A percentile compares a stretch with the other conserved stretches of the same genome.
Conservation (phyloP, 2,113 vertebrate genomes). For the Mustela lutreola region DNA sequence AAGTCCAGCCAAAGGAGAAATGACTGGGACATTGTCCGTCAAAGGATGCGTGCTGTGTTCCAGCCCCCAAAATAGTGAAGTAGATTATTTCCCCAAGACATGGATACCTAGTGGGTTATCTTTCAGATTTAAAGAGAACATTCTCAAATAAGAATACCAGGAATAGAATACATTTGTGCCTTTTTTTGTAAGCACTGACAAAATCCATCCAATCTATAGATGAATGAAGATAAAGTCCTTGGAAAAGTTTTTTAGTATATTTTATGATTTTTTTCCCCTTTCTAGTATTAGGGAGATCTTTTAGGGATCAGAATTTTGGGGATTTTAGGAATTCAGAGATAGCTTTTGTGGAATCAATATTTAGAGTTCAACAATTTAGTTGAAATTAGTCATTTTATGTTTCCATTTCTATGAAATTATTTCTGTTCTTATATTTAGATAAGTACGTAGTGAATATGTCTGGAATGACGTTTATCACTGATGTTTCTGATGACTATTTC, state of each 20-base stretch:
- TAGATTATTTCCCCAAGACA: background rate
- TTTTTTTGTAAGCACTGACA: background rate
- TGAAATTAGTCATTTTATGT: background rate
- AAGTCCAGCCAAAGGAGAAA: background rate
- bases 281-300: background rate
- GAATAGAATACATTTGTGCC: background rate
- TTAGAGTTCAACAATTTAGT: constrained; percentile 20
- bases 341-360: background rate
- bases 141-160: background rate
- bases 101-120: background rate
- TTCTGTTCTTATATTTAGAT: background rate
- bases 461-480: background rate
- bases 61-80: background rate
- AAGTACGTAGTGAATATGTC: background rate
- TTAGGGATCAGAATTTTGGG: background rate
- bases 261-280: background rate
- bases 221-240: background rate
- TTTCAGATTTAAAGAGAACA: background rate
- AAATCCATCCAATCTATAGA: background rate
- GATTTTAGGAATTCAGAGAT: background rate
- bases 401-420: constrained; percentile 32
- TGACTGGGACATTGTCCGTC: background rate
- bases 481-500: background rate
- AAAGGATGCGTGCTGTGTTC: background rate
- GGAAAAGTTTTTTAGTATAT: background rate